Conservation (phyloP, 2,113 vertebrate species). For the Panthera uncia region DNA sequence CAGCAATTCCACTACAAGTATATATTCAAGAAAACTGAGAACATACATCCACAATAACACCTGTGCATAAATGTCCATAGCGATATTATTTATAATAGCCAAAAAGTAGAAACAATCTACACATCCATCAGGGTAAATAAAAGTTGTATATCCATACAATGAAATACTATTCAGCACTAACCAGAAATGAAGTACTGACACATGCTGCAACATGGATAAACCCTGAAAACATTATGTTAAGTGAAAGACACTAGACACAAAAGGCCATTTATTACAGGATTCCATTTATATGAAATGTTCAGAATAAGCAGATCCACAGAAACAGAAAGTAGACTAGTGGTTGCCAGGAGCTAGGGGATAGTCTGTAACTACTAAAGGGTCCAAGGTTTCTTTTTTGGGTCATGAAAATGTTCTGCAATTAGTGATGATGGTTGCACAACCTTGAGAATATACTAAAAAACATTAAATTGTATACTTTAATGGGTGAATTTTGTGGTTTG, state of each 20-base stretch:
- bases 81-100: not conserved
- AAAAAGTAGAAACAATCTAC: not conserved
- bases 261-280: not conserved
- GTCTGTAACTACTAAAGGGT: not conserved
- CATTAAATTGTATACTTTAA: not conserved
- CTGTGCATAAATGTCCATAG: not conserved
- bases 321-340: not conserved
- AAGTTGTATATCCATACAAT: not conserved
- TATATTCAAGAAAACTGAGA: conserved; percentile 37
- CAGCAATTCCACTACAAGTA: not conserved
- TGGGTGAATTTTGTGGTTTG: not conserved
- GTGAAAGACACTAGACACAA: not conserved
- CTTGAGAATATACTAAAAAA: not conserved
- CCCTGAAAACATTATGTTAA: not conserved
- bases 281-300: not conserved
- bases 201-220: not conserved
- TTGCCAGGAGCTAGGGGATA: not conserved
- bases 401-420: not conserved
- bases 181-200: not conserved
- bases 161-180: not conserved
- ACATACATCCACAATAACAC: not conserved
- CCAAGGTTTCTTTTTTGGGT: not conserved
- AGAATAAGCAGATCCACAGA: not conserved
- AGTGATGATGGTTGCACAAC: not conserved
- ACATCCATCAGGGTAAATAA: not conserved